Evolutionary conservation across 1,140 invertebrate species (phyloP).

Genomic region (Papilio dardanus): DNA sequence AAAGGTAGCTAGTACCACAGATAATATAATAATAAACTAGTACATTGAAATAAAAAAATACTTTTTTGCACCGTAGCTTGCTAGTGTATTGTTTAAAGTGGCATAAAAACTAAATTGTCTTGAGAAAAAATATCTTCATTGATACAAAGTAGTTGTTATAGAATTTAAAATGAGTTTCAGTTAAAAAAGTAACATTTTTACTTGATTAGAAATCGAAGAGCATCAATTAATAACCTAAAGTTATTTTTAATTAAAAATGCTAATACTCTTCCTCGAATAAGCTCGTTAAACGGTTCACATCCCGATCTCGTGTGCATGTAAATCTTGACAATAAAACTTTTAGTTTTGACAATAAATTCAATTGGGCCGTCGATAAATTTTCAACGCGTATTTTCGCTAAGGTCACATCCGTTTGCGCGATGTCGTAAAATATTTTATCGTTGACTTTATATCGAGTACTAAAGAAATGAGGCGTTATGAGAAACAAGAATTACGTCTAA

Average conservation of each 20-base stretch:
- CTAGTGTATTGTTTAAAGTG: too few relatives aligned
- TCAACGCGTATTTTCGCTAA: slow-evolving; percentile 49
- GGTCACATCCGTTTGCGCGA: slow-evolving; percentile 43
- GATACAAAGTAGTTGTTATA: too few relatives aligned
- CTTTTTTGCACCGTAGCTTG: too few relatives aligned
- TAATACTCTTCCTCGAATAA: slow-evolving; percentile 2
- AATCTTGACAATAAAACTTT: slow-evolving; percentile 52
- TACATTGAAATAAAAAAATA: too few relatives aligned
- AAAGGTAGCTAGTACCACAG: too few relatives aligned
- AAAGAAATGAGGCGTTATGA: slow-evolving; percentile 42
- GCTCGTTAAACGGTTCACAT: slow-evolving; percentile 44
- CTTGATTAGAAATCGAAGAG: too few relatives aligned
- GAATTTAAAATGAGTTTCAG: too few relatives aligned
- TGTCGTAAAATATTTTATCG: slow-evolving; percentile 49
- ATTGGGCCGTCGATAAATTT: slow-evolving; percentile 52
- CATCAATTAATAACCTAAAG: too few relatives aligned
- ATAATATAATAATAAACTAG: too few relatives aligned
- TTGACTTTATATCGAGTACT: slow-evolving; percentile 44
- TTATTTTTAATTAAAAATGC: slow-evolving; percentile 14
- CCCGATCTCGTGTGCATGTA: slow-evolving; percentile 39
- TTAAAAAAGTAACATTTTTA: too few relatives aligned
- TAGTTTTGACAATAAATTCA: slow-evolving; percentile 57
- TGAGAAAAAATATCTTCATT: too few relatives aligned
- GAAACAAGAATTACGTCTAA: slow-evolving; percentile 20
- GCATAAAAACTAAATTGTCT: too few relatives aligned